Percentiles rank a stretch among this genome's conserved stretches.
These are phyloP conservation scores for Hyaena hyaena DNA, from an alignment of 2,113 vertebrate genomes.

Conservation along the genomic window DNA sequence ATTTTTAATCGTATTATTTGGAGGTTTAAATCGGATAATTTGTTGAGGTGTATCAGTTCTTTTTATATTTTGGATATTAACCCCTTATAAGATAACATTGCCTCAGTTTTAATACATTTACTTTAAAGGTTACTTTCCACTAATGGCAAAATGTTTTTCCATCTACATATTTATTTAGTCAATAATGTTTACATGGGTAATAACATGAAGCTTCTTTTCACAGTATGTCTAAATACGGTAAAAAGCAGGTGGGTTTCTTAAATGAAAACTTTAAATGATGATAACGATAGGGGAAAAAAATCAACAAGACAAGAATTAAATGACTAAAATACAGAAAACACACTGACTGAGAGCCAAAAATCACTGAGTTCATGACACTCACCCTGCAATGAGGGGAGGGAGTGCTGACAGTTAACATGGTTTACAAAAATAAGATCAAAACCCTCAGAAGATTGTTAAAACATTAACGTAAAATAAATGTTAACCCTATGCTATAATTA, in stretches of 20 bases:
- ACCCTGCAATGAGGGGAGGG: neutral
- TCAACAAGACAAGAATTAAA: neutral
- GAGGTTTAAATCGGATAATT: neutral
- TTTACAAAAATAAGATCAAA: neutral
- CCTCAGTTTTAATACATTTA: neutral
- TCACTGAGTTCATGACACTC: neutral
- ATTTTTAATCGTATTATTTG: neutral
- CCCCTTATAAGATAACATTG: neutral
- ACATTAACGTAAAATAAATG: neutral
- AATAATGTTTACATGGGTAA: neutral
- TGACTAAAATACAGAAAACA: neutral
- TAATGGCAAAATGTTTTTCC: neutral
- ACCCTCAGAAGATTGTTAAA: neutral
- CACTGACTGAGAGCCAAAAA: neutral
- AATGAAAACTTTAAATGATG: neutral
- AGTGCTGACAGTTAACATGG: neutral
- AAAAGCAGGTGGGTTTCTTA: neutral
- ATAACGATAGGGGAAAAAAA: neutral
- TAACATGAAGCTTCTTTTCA: neutral
- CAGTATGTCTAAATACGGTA: neutral
- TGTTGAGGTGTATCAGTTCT: neutral
- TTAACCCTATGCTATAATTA: neutral
- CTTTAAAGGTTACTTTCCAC: neutral
- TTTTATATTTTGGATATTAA: neutral
- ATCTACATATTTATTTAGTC: neutral